A percentile compares a stretch with the other conserved stretches of the same genome.
Conservation (phyloP, 2,113 vertebrate genomes). For the Sorex araneus region DNA sequence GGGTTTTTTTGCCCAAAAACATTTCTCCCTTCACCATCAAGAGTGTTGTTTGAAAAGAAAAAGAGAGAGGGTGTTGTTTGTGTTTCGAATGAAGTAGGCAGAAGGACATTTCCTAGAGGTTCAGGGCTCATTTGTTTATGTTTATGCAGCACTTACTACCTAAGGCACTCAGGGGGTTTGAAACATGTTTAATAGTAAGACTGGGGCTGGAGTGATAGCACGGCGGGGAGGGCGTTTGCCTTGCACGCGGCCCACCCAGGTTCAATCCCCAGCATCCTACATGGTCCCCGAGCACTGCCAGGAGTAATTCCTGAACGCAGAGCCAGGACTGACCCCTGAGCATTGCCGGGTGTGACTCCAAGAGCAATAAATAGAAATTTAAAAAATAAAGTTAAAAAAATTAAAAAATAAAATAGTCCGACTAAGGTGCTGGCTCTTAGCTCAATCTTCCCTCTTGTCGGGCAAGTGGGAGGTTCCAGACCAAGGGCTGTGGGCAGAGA, state of each 20-base stretch:
- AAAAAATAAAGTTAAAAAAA: too few species aligned
- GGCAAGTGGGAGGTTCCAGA: not conserved
- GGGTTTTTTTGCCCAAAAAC: not conserved
- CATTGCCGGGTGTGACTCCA: too few species aligned
- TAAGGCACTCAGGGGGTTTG: not conserved
- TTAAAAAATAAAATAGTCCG: not conserved
- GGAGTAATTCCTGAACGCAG: too few species aligned
- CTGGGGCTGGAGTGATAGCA: too few species aligned
- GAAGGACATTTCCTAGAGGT: not conserved
- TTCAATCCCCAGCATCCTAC: too few species aligned
- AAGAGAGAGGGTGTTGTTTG: too few species aligned
- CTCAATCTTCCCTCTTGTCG: not conserved
- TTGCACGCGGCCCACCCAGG: too few species aligned
- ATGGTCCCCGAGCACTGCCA: too few species aligned
- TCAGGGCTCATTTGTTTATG: slow-evolving; percentile 3
- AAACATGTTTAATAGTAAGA: slow-evolving; percentile 7
- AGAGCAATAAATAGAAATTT: too few species aligned
- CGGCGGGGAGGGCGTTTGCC: too few species aligned
- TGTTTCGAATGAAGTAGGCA: too few species aligned
- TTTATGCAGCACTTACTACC: slow-evolving; percentile 1
- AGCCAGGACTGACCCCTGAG: too few species aligned
- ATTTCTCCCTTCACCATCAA: not conserved
- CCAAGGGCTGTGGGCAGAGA: not conserved
- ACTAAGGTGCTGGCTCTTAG: not conserved
- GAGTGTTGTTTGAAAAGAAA: not conserved